Evolutionary conservation across 1,140 invertebrate genomes (phyloP).

Genomic region (Meloidogyne floridensis): DNA sequence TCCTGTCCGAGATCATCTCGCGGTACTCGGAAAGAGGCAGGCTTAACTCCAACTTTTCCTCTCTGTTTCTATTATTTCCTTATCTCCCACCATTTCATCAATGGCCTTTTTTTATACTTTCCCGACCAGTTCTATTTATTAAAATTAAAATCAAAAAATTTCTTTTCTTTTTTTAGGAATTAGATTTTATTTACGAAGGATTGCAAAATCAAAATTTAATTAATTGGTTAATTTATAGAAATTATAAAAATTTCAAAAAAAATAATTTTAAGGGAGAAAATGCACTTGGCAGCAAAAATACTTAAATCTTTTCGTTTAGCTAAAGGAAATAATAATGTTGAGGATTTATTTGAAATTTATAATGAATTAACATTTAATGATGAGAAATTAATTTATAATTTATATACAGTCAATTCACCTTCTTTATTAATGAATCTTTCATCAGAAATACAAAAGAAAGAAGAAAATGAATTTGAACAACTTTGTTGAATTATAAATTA

Average conservation of each 20-base stretch:
- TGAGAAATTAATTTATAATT: not conserved
- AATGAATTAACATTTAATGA: not conserved
- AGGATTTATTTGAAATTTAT: slow-evolving; percentile 4
- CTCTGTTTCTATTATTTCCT: too few species aligned
- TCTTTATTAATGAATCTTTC: not conserved
- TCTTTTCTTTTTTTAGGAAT: slow-evolving; percentile 68
- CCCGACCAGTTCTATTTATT: not conserved
- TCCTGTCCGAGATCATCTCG: too few species aligned
- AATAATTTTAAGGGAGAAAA: slow-evolving; percentile 72
- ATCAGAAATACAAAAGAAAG: not conserved
- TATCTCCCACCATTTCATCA: too few species aligned
- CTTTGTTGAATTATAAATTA: not conserved
- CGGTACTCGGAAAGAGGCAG: too few species aligned
- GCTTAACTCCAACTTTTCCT: too few species aligned
- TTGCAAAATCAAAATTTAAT: slow-evolving; percentile 79
- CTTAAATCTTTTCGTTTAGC: slow-evolving; percentile 78
- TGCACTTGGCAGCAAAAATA: slow-evolving; percentile 85
- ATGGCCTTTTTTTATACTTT: too few species aligned
- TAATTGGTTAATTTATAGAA: slow-evolving; percentile 75
- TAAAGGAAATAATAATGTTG: slow-evolving; percentile 69
- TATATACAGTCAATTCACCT: slow-evolving; percentile 2
- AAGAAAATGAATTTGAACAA: not conserved
- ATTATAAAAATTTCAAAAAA: not conserved
- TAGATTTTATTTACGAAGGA: slow-evolving; percentile 87
- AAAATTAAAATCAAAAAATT: not conserved